phyloP scores from a whole-genome alignment of 2,113 vertebrate genomes.

The Mus spicilegus region DNA sequence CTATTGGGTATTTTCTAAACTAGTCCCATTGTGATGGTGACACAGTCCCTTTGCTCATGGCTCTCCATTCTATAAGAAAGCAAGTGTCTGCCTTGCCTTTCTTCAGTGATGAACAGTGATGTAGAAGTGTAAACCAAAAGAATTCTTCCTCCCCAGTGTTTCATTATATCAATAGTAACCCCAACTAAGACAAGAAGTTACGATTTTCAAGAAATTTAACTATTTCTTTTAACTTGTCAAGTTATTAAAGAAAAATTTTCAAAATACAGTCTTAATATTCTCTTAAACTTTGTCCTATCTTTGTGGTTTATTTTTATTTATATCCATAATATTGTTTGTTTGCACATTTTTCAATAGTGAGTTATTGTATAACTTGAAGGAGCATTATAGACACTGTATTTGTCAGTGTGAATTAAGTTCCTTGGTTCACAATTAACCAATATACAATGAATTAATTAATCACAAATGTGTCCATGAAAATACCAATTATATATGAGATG shows the following conservation, averaged over 20 bases:
- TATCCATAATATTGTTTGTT: neutral
- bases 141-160: neutral
- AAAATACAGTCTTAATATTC: neutral
- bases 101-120: neutral
- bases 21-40: neutral
- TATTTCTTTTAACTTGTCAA: constrained; percentile 4
- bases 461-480: too few relatives aligned
- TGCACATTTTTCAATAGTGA: neutral
- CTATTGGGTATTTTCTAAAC: neutral
- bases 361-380: neutral
- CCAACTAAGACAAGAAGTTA: neutral
- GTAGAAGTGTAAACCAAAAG: neutral
- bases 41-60: neutral
- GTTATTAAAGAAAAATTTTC: neutral
- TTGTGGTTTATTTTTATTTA: neutral
- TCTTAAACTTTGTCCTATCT: constrained; percentile 19
- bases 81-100: neutral
- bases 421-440: neutral
- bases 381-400: neutral
- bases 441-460: neutral
- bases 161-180: neutral
- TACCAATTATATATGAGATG: neutral
- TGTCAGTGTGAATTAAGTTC: neutral
- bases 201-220: constrained; percentile 5
- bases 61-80: neutral